phyloP scores from a whole-genome alignment of 1,140 invertebrate species.

The Drosophila nebulosa region DNA sequence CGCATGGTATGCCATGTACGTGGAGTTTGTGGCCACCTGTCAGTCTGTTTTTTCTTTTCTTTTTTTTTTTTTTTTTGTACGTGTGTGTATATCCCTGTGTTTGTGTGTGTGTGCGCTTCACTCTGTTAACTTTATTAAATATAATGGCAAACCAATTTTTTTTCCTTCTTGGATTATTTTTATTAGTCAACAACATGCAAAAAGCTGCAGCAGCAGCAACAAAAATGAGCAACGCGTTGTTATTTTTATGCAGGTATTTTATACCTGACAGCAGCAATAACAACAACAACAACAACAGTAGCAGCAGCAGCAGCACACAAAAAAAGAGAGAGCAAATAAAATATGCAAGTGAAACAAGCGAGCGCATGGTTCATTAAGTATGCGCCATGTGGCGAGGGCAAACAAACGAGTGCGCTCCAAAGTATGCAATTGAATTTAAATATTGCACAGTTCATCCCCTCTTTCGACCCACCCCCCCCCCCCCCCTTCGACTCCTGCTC shows the following conservation, averaged over 20 bases:
- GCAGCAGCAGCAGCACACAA: not conserved
- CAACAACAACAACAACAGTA: slow-evolving; percentile 8
- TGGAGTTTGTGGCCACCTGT: not conserved
- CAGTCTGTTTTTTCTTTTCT: too few species aligned
- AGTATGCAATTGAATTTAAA: slow-evolving; percentile 78
- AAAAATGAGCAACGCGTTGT: not conserved
- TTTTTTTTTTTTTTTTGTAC: not conserved
- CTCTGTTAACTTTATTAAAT: slow-evolving; percentile 58
- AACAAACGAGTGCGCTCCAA: slow-evolving; percentile 61
- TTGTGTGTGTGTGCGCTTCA: slow-evolving; percentile 8
- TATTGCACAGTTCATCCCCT: slow-evolving; percentile 61
- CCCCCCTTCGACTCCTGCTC: slow-evolving; percentile 8
- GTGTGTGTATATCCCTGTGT: not conserved
- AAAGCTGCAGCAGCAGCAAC: slow-evolving; percentile 5
- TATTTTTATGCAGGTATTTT: slow-evolving; percentile 57
- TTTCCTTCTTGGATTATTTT: slow-evolving; percentile 29
- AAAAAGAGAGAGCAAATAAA: slow-evolving; percentile 51
- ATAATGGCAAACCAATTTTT: slow-evolving; percentile 55
- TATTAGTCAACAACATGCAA: slow-evolving; percentile 37
- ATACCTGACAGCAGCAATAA: slow-evolving; percentile 23
- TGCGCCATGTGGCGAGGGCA: slow-evolving; percentile 61
- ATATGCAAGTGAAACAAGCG: slow-evolving; percentile 60
- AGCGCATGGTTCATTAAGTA: slow-evolving; percentile 70
- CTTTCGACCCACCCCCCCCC: not conserved
- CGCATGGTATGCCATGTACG: not conserved